Conservation (phyloP, 1,140 invertebrate species). For the Scylla paramamosain region DNA sequence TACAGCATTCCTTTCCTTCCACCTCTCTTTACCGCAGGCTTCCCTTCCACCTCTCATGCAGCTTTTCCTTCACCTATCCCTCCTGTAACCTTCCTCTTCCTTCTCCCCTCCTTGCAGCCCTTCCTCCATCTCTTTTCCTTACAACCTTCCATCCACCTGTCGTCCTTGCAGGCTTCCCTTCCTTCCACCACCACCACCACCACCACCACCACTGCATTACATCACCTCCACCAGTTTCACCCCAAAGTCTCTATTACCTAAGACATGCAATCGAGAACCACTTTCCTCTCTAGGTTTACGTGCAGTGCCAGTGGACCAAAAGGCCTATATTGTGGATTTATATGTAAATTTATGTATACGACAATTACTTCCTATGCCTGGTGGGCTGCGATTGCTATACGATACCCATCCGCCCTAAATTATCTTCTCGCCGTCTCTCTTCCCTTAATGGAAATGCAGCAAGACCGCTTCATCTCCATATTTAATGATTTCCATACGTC, state of each 20-base stretch:
- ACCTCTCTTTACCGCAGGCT: too few species aligned
- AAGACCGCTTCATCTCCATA: not conserved
- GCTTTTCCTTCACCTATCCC: too few species aligned
- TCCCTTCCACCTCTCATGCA: too few species aligned
- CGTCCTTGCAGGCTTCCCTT: too few species aligned
- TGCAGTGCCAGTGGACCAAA: not conserved
- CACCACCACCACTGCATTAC: too few species aligned
- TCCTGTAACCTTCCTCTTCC: too few species aligned
- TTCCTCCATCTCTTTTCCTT: too few species aligned
- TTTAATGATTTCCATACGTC: not conserved
- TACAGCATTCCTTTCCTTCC: too few species aligned
- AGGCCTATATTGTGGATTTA: not conserved
- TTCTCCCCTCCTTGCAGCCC: too few species aligned
- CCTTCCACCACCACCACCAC: too few species aligned
- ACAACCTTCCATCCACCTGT: too few species aligned
- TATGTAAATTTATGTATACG: constrained; percentile 7
- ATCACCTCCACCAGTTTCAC: not conserved
- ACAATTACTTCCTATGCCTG: not conserved
- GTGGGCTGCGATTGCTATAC: not conserved
- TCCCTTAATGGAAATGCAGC: not conserved
- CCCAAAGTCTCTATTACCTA: not conserved
- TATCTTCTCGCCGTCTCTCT: not conserved
- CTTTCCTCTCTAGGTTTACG: not conserved
- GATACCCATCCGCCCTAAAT: not conserved
- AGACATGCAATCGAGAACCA: constrained; percentile 21